These are phyloP conservation scores for Connochaetes taurinus DNA, from an alignment of 2,113 vertebrate species.

Conservation along the genomic window DNA sequence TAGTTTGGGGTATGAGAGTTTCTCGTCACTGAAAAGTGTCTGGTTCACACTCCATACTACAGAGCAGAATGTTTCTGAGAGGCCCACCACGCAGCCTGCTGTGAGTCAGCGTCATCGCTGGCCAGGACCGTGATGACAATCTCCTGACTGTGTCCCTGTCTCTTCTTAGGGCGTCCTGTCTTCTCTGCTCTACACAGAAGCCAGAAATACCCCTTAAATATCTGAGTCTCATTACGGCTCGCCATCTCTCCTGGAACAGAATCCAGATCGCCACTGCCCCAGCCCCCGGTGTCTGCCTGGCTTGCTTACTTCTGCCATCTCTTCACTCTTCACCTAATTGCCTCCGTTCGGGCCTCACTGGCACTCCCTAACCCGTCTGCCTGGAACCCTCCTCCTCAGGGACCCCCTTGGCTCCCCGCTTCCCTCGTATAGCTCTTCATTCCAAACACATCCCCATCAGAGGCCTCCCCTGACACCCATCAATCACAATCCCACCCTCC, in stretches of 20 bases:
- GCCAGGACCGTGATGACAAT: background rate
- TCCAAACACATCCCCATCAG: background rate
- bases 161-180: background rate
- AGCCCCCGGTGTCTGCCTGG: background rate
- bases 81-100: accelerated
- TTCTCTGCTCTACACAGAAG: background rate
- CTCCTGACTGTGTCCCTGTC: background rate
- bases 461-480: background rate
- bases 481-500: background rate
- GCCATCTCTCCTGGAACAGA: background rate
- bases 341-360: accelerated
- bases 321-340: no score
- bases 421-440: background rate
- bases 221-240: background rate
- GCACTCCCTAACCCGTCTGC: no score
- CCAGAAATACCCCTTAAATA: background rate
- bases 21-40: background rate
- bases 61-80: background rate
- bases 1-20: background rate
- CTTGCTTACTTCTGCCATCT: no score
- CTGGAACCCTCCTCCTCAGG: background rate
- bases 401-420: background rate
- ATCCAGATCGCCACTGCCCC: background rate
- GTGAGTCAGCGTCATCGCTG: accelerated
- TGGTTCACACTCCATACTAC: background rate